Percentiles rank a stretch among this genome's conserved stretches.
Evolutionary conservation across 2,113 vertebrate genomes (phyloP).

Genomic region (Eptatretus burgeri): DNA sequence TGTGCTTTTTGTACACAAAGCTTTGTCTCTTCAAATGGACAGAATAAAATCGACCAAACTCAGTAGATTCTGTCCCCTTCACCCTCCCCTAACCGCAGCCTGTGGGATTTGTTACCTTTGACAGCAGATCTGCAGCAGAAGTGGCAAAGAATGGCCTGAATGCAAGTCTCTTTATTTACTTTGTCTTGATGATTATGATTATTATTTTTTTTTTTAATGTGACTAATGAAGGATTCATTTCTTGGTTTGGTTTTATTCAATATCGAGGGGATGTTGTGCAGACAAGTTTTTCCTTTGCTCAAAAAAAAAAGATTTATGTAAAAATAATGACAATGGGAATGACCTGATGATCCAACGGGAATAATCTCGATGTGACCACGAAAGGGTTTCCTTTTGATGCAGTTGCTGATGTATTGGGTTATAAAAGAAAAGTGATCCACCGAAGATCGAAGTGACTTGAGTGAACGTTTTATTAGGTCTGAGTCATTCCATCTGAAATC

Average conservation of each 20-base stretch:
- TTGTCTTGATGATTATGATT: not conserved
- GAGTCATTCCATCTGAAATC: too few relatives aligned
- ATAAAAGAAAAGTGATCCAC: too few relatives aligned
- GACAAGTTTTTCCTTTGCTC: not conserved
- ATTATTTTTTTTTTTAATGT: not conserved
- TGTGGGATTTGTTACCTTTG: conserved; percentile 6
- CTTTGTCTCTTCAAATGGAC: not conserved
- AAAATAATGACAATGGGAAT: too few relatives aligned
- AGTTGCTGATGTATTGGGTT: too few relatives aligned
- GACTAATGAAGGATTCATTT: not conserved
- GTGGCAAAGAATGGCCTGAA: not conserved
- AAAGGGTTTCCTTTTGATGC: too few relatives aligned
- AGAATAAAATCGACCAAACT: not conserved
- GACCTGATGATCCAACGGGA: too few relatives aligned
- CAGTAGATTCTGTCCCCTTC: not conserved
- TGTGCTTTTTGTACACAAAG: not conserved
- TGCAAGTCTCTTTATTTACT: not conserved
- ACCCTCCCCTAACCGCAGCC: not conserved
- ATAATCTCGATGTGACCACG: too few relatives aligned
- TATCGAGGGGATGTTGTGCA: not conserved
- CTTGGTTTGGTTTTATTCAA: not conserved
- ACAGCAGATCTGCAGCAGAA: conserved; percentile 5
- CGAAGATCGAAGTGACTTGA: too few relatives aligned
- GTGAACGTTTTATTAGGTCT: too few relatives aligned
- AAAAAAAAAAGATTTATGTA: not conserved